Evolutionary conservation across 2,797 vertebrate species (phyloP), one percentile per base, ranked within the genome.

Genomic region (Clamator glandarius): DNA sequence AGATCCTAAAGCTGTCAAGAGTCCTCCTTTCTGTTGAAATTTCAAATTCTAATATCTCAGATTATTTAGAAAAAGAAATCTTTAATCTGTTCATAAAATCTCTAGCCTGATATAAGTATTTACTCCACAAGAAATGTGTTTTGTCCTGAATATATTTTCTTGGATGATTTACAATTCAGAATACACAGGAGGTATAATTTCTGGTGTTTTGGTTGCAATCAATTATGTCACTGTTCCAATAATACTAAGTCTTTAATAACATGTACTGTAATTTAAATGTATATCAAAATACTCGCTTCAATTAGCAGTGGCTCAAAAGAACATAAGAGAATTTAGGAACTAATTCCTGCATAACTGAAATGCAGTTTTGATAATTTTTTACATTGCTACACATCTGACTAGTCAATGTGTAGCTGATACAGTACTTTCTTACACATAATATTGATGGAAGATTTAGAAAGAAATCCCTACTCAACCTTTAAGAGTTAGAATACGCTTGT

Each of bases 191-290:
- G 7, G 16, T n/a, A 17, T 23, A 63, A 55, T 15, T 50, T 75
- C 8, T 52, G 15, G 4, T 64, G 33, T 81, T 92, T 85, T n/a
- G 12, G 5, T 55, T 33, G 8, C 9, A 61, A 61, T 67, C 25
- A 61, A 6, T 90, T 87, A 33, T 52, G 44, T 39, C n/a, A 82
- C 4, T 7, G 1, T 78, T 84, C 72, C 9, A 75, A 31, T 33
- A 57, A 82, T 2, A 76, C 4, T 5, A 29, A 78, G 36, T 36
- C n/a, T 70, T 73, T 54, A 81, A 33, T 70, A 83, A 59, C 33
- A 36, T 2, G 1, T 4, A 8, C 7, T 8, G 5, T 52, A 42
- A 5, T 10, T 55, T 61, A 69, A 14, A 24, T 68, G 4, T 6
- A 2, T 33, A 57, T 2, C 10, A 61, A 87, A 86, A 75, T 29